Percentiles rank a stretch among this genome's conserved stretches.
These are phyloP conservation scores for Ceraclea dissimilis DNA, from an alignment of 2,888 invertebrate genomes.

Conservation along the genomic window DNA sequence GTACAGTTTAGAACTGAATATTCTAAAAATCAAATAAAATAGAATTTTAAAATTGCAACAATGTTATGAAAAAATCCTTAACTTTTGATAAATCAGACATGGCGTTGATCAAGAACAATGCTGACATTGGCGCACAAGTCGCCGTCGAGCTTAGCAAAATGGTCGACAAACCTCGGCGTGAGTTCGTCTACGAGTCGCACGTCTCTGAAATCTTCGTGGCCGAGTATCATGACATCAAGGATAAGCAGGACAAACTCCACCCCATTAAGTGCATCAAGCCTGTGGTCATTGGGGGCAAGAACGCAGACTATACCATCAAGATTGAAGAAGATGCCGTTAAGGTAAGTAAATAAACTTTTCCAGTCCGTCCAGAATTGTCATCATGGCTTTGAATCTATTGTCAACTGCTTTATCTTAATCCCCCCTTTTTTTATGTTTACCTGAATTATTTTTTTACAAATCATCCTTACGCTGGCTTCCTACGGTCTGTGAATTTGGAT, in stretches of 20 bases:
- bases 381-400: too few species aligned
- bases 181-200: background rate
- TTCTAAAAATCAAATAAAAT: too few species aligned
- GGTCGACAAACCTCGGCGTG: conserved; percentile 29
- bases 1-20: too few species aligned
- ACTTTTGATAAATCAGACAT: conserved; percentile 54
- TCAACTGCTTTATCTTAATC: too few species aligned
- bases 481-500: too few species aligned
- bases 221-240: background rate
- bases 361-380: too few species aligned
- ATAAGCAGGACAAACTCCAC: background rate
- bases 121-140: conserved; percentile 71
- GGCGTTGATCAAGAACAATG: conserved; percentile 90
- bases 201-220: background rate
- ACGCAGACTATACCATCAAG: conserved; percentile 63
- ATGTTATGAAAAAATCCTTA: too few species aligned
- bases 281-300: conserved; percentile 72
- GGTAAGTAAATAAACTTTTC: conserved; percentile 58
- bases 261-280: conserved; percentile 32
- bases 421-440: too few species aligned
- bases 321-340: conserved; percentile 54
- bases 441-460: too few species aligned
- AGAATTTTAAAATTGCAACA: too few species aligned
- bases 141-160: conserved; percentile 56
- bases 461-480: too few species aligned